These are phyloP conservation scores for Enteromius trimaculatus DNA, from an alignment of 2,797 vertebrate species.

Conservation along the genomic window DNA sequence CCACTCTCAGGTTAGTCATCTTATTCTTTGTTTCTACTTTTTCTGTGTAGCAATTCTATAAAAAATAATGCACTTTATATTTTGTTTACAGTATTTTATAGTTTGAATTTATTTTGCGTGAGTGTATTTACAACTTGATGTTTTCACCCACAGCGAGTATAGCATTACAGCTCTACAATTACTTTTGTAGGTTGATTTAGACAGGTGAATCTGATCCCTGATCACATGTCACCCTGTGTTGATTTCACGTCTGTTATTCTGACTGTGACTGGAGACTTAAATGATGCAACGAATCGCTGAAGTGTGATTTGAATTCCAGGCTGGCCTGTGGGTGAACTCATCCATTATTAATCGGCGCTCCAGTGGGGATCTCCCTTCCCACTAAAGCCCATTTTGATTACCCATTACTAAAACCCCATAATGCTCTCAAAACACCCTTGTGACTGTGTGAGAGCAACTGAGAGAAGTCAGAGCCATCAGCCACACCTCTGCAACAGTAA, in stretches of 20 bases:
- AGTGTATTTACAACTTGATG: background rate
- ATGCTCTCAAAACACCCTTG: background rate
- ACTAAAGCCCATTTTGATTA: constrained; percentile 24
- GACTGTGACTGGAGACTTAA: background rate
- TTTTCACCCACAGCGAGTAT: background rate
- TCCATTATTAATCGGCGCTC: constrained; percentile 19
- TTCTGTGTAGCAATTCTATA: no score
- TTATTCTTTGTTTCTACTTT: background rate
- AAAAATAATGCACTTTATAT: background rate
- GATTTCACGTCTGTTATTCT: constrained; percentile 11
- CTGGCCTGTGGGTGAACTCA: constrained; percentile 20
- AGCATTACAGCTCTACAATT: background rate
- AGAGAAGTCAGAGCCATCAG: background rate
- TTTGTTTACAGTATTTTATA: no score
- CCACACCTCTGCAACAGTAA: background rate
- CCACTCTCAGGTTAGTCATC: constrained; percentile 90
- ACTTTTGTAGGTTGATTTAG: background rate
- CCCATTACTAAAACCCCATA: constrained; percentile 6
- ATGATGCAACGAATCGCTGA: background rate
- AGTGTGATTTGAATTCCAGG: constrained; percentile 8
- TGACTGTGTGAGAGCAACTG: background rate
- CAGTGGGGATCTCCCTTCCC: constrained; percentile 1
- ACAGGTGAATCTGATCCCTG: background rate
- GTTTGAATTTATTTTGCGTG: background rate
- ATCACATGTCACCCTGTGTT: background rate